A percentile compares a stretch with the other conserved stretches of the same genome.
These are phyloP conservation scores for Ascaphus truei DNA, from an alignment of 2,113 vertebrate genomes.

Conservation along the genomic window DNA sequence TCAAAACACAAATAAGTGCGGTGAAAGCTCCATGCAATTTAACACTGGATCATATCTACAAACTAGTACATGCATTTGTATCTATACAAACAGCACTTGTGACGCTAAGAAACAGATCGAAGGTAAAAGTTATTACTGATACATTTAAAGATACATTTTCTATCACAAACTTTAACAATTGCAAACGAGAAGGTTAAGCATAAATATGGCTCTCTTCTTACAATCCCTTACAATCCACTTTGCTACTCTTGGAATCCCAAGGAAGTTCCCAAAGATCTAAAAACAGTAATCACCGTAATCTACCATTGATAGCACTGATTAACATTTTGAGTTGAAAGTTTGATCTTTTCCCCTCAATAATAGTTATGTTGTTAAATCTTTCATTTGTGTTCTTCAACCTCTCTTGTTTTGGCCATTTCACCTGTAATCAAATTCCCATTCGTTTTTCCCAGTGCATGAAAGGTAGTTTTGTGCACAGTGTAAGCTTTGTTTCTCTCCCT, in stretches of 20 bases:
- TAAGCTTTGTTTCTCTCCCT: not conserved
- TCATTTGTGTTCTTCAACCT: conserved; percentile 34
- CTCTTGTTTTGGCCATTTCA: conserved; percentile 31
- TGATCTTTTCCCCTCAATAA: conserved; percentile 34
- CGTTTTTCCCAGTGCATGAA: conserved; percentile 14
- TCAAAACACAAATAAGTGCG: no score
- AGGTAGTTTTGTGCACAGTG: conserved; percentile 25
- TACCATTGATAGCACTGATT: conserved; percentile 33
- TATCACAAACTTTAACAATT: conserved; percentile 11
- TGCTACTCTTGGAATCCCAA: conserved; percentile 20
- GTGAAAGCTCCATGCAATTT: no score
- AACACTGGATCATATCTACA: no score
- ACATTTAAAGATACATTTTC: conserved; percentile 19
- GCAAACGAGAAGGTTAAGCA: conserved; percentile 1
- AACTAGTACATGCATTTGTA: no score
- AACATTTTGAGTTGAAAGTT: conserved; percentile 33
- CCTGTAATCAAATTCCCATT: conserved; percentile 33
- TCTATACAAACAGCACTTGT: not conserved
- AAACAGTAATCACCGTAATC: conserved; percentile 32
- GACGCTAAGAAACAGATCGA: not conserved
- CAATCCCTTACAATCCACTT: conserved; percentile 24
- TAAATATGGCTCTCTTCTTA: not conserved
- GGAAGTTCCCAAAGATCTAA: conserved; percentile 28
- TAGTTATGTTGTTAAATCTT: conserved; percentile 36
- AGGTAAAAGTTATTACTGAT: not conserved